Percentiles rank a stretch among this genome's conserved stretches.
These are phyloP conservation scores for Calidris pygmaea DNA, from an alignment of 2,113 vertebrate genomes.

Conservation along the genomic window DNA sequence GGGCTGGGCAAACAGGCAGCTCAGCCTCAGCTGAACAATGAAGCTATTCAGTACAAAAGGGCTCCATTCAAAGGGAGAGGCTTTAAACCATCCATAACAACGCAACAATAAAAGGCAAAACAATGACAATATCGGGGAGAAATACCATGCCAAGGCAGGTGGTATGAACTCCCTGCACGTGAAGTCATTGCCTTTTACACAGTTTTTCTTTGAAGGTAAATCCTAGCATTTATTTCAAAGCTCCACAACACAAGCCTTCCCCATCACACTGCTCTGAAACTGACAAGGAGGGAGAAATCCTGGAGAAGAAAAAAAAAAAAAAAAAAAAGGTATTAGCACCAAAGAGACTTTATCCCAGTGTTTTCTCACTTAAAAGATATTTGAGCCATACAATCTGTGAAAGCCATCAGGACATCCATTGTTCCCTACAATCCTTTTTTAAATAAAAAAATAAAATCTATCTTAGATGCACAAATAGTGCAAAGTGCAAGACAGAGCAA, in stretches of 20 bases:
- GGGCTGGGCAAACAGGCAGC: fast-evolving
- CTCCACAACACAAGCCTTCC: background rate
- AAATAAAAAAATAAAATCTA: background rate
- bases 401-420: background rate
- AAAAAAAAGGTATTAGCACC: background rate
- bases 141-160: fast-evolving
- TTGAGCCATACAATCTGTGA: background rate
- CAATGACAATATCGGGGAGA: background rate
- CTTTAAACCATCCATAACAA: background rate
- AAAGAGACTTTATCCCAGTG: background rate
- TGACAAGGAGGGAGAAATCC: background rate
- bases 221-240: background rate
- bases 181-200: background rate
- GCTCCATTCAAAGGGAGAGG: no score
- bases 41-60: fast-evolving
- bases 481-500: background rate
- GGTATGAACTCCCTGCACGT: background rate
- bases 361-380: background rate
- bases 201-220: background rate
- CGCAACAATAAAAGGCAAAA: background rate
- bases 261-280: background rate
- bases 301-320: background rate
- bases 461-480: background rate
- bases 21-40: no score
- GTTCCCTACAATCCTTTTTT: background rate